phyloP scores from a whole-genome alignment of 2,888 invertebrate species.

The Chloroclystis v-ata region DNA sequence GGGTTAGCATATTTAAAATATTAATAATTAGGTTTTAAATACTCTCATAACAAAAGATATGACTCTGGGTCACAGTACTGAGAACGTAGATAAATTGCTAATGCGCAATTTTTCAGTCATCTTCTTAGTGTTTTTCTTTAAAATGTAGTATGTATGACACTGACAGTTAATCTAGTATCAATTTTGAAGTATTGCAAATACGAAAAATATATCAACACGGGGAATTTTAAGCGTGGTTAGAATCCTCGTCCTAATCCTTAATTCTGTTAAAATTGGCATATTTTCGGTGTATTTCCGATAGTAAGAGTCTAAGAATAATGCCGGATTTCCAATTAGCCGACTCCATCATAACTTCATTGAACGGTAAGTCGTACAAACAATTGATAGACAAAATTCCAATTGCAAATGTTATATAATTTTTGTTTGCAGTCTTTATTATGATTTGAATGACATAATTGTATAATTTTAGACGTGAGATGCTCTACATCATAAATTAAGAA shows the following conservation, averaged over 20 bases:
- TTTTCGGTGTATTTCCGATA: neutral
- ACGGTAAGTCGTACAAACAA: constrained; percentile 41
- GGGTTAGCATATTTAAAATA: constrained; percentile 51
- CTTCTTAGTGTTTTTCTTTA: no score
- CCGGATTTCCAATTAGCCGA: constrained; percentile 62
- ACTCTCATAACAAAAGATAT: no score
- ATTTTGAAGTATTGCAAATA: no score
- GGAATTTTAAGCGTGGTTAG: neutral
- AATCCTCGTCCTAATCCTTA: no score
- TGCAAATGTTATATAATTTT: constrained; percentile 64
- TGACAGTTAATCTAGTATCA: no score
- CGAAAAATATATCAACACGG: no score
- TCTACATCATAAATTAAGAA: constrained; percentile 46
- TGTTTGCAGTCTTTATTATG: constrained; percentile 52
- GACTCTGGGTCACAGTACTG: no score
- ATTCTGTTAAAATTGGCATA: neutral
- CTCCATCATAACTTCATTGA: constrained; percentile 59
- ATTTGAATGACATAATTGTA: constrained; percentile 60
- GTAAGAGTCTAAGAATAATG: constrained; percentile 38
- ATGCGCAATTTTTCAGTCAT: no score
- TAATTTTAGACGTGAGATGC: constrained; percentile 66
- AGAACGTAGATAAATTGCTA: no score
- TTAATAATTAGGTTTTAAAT: no score
- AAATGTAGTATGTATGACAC: no score
- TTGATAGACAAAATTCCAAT: constrained; percentile 17